These are phyloP conservation scores for Oligia strigilis DNA, from an alignment of 2,888 invertebrate genomes.

Conservation along the genomic window DNA sequence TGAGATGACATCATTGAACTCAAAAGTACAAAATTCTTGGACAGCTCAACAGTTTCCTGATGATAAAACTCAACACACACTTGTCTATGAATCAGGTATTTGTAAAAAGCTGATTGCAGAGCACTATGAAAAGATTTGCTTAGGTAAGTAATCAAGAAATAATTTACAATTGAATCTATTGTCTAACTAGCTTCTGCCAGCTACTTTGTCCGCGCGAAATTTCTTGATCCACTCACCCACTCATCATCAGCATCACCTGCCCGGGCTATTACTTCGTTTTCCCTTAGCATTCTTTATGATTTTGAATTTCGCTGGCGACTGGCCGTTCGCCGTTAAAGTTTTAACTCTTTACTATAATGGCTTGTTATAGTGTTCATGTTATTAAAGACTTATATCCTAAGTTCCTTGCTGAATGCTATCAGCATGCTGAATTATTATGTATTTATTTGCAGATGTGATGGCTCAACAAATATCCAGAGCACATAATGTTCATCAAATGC, in stretches of 20 bases:
- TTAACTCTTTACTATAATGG: neutral
- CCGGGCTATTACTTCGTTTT: no score
- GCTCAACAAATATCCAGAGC: slow-evolving; percentile 95
- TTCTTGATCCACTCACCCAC: no score
- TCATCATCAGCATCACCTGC: no score
- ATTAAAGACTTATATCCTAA: neutral
- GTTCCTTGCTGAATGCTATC: neutral
- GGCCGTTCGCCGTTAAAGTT: no score
- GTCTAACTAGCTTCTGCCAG: no score
- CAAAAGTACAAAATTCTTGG: slow-evolving; percentile 84
- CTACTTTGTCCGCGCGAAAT: no score
- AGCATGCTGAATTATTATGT: slow-evolving; percentile 18
- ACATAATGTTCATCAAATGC: slow-evolving; percentile 95
- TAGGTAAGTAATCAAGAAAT: slow-evolving; percentile 75
- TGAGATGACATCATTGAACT: slow-evolving; percentile 89
- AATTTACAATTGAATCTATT: no score
- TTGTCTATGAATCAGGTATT: slow-evolving; percentile 94
- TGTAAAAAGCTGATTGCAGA: slow-evolving; percentile 96
- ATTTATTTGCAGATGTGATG: slow-evolving; percentile 92
- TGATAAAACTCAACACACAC: slow-evolving; percentile 81
- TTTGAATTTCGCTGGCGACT: no score
- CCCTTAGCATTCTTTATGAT: no score
- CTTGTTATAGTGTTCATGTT: neutral
- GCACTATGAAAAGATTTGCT: slow-evolving; percentile 95
- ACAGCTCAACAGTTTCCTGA: slow-evolving; percentile 77